Conservation (phyloP, 2,113 vertebrate genomes). For the Microcebus tavaratra region DNA sequence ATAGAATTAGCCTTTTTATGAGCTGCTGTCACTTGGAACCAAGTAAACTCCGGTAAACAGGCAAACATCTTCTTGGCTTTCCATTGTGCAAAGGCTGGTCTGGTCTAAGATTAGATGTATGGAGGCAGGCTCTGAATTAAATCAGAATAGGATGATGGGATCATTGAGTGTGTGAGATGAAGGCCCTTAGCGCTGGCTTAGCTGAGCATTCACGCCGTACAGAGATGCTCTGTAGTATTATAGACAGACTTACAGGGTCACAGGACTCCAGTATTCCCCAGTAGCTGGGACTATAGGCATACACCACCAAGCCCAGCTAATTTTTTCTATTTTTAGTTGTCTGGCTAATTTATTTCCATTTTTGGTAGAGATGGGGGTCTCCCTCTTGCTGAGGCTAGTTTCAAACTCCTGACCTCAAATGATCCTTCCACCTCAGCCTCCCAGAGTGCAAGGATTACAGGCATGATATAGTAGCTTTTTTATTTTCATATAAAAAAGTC, state of each 20-base stretch:
- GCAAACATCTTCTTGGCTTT: neutral
- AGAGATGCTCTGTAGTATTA: neutral
- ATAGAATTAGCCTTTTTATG: conserved; percentile 43
- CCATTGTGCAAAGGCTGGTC: neutral
- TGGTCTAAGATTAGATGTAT: neutral
- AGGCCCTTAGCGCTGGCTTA: too few relatives aligned
- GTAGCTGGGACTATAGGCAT: too few relatives aligned
- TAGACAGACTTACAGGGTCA: neutral
- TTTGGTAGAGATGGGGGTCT: too few relatives aligned
- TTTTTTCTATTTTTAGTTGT: too few relatives aligned
- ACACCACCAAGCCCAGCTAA: too few relatives aligned
- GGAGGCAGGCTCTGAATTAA: neutral
- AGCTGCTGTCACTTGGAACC: neutral
- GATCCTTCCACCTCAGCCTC: too few relatives aligned
- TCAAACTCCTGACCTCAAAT: too few relatives aligned
- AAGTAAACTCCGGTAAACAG: neutral
- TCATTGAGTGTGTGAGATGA: neutral
- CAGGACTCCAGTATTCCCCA: neutral
- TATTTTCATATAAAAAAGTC: neutral
- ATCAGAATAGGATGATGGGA: neutral
- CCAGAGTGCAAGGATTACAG: too few relatives aligned
- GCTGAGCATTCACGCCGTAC: neutral
- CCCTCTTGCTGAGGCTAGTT: too few relatives aligned
- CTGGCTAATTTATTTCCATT: too few relatives aligned
- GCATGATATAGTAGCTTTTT: neutral